Conservation (phyloP, 2,888 invertebrate genomes). For the Epirrita christyi region DNA sequence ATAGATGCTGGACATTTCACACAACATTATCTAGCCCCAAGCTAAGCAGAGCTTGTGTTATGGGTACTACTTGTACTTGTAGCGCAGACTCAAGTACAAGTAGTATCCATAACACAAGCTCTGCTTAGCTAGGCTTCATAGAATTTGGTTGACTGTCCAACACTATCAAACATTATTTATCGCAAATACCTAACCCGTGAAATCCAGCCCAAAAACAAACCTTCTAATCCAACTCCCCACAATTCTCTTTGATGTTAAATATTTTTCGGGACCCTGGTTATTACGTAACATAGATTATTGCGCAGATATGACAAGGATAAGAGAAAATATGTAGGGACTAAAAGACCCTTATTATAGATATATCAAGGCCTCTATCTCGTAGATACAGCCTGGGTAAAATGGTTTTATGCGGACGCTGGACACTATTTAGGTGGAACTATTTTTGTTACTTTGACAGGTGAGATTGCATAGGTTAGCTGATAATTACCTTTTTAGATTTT, state of each 20-base stretch:
- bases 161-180: constrained; percentile 7
- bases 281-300: constrained; percentile 42
- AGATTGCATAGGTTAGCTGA: too few relatives aligned
- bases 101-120: too few relatives aligned
- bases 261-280: constrained; percentile 33
- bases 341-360: constrained; percentile 39
- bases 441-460: not conserved
- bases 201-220: constrained; percentile 33
- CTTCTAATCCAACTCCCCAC: constrained; percentile 19
- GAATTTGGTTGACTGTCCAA: not conserved
- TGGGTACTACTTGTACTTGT: too few relatives aligned
- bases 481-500: too few relatives aligned
- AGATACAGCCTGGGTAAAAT: constrained; percentile 23
- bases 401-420: constrained; percentile 12
- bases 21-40: too few relatives aligned
- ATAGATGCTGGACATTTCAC: too few relatives aligned
- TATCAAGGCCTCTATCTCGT: constrained; percentile 28
- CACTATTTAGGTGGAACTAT: not conserved
- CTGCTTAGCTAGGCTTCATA: not conserved
- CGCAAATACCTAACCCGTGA: constrained; percentile 20
- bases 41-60: too few relatives aligned
- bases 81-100: too few relatives aligned
- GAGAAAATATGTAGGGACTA: constrained; percentile 39
- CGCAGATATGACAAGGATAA: constrained; percentile 41
- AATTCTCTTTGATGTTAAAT: constrained; percentile 37